These are phyloP conservation scores for Phrynosoma platyrhinos DNA, from an alignment of 2,113 vertebrate species.

Conservation along the genomic window DNA sequence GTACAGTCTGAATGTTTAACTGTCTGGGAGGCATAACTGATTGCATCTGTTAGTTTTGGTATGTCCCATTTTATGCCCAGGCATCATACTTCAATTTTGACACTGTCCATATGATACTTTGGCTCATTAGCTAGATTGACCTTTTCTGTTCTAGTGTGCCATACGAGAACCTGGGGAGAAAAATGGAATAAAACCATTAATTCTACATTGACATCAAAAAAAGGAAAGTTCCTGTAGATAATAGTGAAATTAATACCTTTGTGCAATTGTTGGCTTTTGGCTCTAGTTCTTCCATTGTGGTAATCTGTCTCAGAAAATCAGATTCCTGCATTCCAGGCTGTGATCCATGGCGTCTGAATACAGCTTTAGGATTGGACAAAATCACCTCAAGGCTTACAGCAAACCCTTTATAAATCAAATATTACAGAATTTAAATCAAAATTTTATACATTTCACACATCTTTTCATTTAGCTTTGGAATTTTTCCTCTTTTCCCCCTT, in stretches of 20 bases:
- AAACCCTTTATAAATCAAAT: conserved; percentile 84
- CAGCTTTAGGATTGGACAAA: conserved; percentile 89
- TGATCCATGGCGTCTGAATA: conserved; percentile 94
- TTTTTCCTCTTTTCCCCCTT: no score
- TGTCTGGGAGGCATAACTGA: conserved; percentile 13
- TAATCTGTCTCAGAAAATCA: conserved; percentile 98
- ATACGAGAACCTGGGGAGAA: conserved; percentile 90
- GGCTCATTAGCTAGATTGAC: conserved; percentile 93
- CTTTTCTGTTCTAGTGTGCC: conserved; percentile 98
- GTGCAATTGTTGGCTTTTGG: conserved; percentile 98
- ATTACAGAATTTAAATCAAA: conserved; percentile 44
- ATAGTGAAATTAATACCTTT: conserved; percentile 79
- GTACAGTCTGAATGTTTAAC: conserved; percentile 40
- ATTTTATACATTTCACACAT: conserved; percentile 4
- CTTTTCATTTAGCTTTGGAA: not conserved
- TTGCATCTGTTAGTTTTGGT: rapidly evolving
- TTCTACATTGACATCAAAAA: not conserved
- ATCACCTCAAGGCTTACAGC: conserved; percentile 97
- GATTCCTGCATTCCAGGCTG: conserved; percentile 99
- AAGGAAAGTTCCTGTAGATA: rapidly evolving
- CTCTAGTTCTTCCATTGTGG: conserved; percentile 92
- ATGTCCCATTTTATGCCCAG: not conserved
- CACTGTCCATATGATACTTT: conserved; percentile 89
- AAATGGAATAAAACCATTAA: conserved; percentile 24
- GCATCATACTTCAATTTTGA: conserved; percentile 91